Base-by-base conservation (phyloP, 2,888 invertebrate genomes). In the Tetramorium bicarinatum region DNA sequence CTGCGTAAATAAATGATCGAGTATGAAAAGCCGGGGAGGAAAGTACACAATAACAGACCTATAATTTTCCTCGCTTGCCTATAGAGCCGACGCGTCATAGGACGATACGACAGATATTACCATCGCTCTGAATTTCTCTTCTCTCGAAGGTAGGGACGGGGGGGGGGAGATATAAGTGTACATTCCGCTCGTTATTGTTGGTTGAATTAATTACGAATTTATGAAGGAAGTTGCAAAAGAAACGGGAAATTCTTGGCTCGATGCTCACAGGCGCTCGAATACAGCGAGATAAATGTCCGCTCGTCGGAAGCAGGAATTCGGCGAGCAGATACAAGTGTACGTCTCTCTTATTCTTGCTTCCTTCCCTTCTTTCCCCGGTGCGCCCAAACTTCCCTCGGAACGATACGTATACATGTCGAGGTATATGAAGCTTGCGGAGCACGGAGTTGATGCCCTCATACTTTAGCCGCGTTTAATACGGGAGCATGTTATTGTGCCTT, bases 401-500 rank as follows among this genome's bases (percentile, higher is more conserved):
- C 69, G 84, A 85, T 85, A 87, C 90, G 87, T 84, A 67, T 67
- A 67, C 29, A 67, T 11, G 66, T 67, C 76, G 79, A 82, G 90
- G 84, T 89, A 83, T 85, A 85, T 82, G 82, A 89, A 90, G 85
- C 88, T 87, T 80, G 56, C 82, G 59, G 83, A 75, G 59, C 80
- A 56, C 80, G 52, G 76, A 71, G 83, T 41, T 77, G 59, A 79
- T 71, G 76, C 56, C 79, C 82, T 47, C 61, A 62, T 84, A 82
- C 89, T 89, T 87, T 80, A 59, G 59, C 77, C 47, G 87, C 77
- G 88, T 86, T 89, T 90, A 90, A 89, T 77, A 86, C 75, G 44
- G 71, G 54, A 81, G 86, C 86, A 87, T 89, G 90, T 90, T 90
- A 90, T 90, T 90, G 87, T 74, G 74, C 82, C 89, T 86, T 29